Evolutionary conservation across 2,113 vertebrate genomes (phyloP), one percentile per base, ranked within the genome.

Genomic region (Suncus etruscus): DNA sequence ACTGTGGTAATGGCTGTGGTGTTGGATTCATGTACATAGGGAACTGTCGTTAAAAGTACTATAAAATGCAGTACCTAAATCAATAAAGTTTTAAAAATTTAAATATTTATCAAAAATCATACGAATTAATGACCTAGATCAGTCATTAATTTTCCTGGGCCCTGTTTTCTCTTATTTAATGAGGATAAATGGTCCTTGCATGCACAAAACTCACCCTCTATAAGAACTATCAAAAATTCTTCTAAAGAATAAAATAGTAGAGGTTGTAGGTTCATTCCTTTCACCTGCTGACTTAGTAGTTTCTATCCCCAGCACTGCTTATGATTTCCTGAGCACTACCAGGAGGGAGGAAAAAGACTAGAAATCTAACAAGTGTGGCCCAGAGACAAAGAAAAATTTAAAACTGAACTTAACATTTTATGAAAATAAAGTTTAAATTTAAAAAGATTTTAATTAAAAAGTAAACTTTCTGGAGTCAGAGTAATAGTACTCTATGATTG

Each of bases 91-190:
- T 39, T 39, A 3, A 39, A 39, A 39, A 3, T 39, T 77, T 61
- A 93, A 45, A 31, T 72, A 31, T 31, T 31, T 81, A 1, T 84
- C 66, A 83, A 85, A 29, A 61, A 61, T 90, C 29, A n/a, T 7
- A 45, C 90, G 69, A 75, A 48, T 91, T 48, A 90, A 8, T 27
- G 51, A 29, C 39, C 89, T 75, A 48, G 15, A 29, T 93, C 25
- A 27, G 10, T 86, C 9, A 24, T 54, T 88, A 15, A 3, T 51
- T 29, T 72, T 54, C 83, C 24, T 84, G 86, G 4, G 58, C 58
- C 4, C 8, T 31, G 73, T 20, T 1, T 29, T 80, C 1, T 39
- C 0, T 75, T 72, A 5, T 27, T 2, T 15, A 73, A 27, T 22
- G 5, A 4, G 1, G 0, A 12, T 70, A 0, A 50, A 20, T 22